Percentiles rank a stretch among this genome's conserved stretches.
These are phyloP conservation scores for Pangasius djambal DNA, from an alignment of 2,797 vertebrate genomes.

Conservation along the genomic window DNA sequence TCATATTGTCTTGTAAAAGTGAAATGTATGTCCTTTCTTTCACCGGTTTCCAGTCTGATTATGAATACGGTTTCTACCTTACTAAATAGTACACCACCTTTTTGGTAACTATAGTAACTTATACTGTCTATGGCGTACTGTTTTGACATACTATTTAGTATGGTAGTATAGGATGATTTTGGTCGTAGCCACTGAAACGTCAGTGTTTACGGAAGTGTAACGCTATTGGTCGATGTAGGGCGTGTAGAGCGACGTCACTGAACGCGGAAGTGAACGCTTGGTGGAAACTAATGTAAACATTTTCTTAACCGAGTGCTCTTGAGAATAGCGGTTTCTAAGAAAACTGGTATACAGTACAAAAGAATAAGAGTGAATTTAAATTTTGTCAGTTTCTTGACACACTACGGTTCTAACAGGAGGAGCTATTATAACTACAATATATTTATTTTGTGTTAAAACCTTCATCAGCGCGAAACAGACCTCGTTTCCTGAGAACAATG, in stretches of 20 bases:
- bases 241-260: conserved; percentile 7
- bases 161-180: background rate
- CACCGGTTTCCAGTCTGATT: background rate
- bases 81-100: background rate
- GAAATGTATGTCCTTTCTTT: background rate
- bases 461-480: background rate
- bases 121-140: background rate
- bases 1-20: background rate
- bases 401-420: background rate
- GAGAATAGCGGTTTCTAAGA: background rate
- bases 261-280: conserved; percentile 29
- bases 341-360: too few relatives aligned
- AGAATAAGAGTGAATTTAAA: background rate
- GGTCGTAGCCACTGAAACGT: background rate
- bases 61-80: background rate
- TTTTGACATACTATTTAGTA: background rate
- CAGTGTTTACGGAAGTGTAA: conserved; percentile 7
- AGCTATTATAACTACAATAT: background rate
- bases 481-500: conserved; percentile 37
- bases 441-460: background rate
- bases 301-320: background rate
- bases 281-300: conserved; percentile 53
- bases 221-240: conserved; percentile 22
- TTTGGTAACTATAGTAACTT: background rate
- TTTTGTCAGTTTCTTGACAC: background rate